Base-by-base conservation (phyloP, 1,140 invertebrate genomes). In the Drosophila pectinifera region DNA sequence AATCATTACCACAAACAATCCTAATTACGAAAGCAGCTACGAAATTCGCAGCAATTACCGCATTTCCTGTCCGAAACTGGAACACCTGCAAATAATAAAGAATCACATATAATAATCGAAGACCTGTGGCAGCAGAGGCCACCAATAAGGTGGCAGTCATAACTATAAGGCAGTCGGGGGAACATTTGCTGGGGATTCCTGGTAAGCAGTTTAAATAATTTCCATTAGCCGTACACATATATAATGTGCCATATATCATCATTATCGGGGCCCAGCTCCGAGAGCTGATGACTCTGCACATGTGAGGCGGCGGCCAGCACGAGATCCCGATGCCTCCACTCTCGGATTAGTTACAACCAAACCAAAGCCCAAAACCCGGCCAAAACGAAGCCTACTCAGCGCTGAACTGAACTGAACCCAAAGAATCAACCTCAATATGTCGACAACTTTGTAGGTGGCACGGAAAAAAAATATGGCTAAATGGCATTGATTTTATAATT, bases 361-460 rank as follows among this genome's bases (percentile, higher is more conserved):
- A 72, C 54, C 58, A 42, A 74, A 54, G 34, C 59, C 24, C 26
- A 42, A 74, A 54, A 42, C 59, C 24, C 36, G 41, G 48, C 43
- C 45, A 18, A 56, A 51, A 26, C 38, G 16, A 74, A 86, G 31
- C 49, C 49, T 36, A 5, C 58, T 39, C 48, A 34, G 13, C 26
- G 10, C 16, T 16, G 48, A n/a, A 28, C 41, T 8, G 24, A 61
- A 64, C 41, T 49, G 68, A 58, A 73, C 41, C 56, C 28, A 75
- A 86, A 67, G 79, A 79, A 86, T 86, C 83, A 86, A 86, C 83
- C 83, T 86, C 67, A 83, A 86, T 88, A 86, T 86, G 83, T 86
- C 83, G 83, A 86, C 83, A 88, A 88, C 82, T 82, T 88, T 88
- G 82, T 88, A 86, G 58, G 31, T 34, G 38, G 22, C 36, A 38